A percentile compares a stretch with the other conserved stretches of the same genome.
These are phyloP conservation scores for Phasia obesa DNA, from an alignment of 2,888 invertebrate genomes.

Conservation along the genomic window DNA sequence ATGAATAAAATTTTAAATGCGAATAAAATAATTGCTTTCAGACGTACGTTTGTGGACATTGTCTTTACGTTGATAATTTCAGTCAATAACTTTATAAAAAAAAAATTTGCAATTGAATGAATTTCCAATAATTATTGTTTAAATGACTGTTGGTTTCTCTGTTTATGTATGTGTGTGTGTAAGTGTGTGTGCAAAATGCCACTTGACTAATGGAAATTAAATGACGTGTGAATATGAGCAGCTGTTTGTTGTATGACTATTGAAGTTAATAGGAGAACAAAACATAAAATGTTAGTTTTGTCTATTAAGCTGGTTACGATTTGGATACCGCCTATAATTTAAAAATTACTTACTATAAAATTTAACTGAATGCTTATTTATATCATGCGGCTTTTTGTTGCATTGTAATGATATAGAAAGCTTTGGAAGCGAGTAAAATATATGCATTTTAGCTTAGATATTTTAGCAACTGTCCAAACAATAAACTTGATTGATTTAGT, in stretches of 20 bases:
- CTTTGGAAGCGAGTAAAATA: slow-evolving; percentile 34
- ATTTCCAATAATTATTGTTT: slow-evolving; percentile 57
- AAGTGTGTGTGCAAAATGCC: slow-evolving; percentile 45
- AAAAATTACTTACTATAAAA: neutral
- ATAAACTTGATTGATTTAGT: too few relatives aligned
- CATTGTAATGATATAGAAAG: slow-evolving; percentile 24
- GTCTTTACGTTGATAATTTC: slow-evolving; percentile 36
- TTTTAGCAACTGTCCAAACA: too few relatives aligned
- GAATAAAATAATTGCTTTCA: slow-evolving; percentile 10
- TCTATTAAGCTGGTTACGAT: slow-evolving; percentile 47
- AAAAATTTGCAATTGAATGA: slow-evolving; percentile 65
- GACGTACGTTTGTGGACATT: slow-evolving; percentile 1
- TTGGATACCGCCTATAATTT: slow-evolving; percentile 55
- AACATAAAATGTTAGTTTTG: slow-evolving; percentile 43
- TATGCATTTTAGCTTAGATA: too few relatives aligned
- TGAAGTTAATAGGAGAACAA: slow-evolving; percentile 24
- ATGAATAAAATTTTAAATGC: slow-evolving; percentile 3
- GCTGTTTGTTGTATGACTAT: slow-evolving; percentile 76
- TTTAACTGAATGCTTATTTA: neutral
- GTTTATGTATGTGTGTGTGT: neutral
- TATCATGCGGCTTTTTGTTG: slow-evolving; percentile 10
- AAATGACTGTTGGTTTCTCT: slow-evolving; percentile 45
- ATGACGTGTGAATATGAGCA: slow-evolving; percentile 82
- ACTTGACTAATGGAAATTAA: slow-evolving; percentile 81
- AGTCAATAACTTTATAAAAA: slow-evolving; percentile 55